phyloP scores from a whole-genome alignment of 2,888 invertebrate species.

The Morpho achilles region DNA sequence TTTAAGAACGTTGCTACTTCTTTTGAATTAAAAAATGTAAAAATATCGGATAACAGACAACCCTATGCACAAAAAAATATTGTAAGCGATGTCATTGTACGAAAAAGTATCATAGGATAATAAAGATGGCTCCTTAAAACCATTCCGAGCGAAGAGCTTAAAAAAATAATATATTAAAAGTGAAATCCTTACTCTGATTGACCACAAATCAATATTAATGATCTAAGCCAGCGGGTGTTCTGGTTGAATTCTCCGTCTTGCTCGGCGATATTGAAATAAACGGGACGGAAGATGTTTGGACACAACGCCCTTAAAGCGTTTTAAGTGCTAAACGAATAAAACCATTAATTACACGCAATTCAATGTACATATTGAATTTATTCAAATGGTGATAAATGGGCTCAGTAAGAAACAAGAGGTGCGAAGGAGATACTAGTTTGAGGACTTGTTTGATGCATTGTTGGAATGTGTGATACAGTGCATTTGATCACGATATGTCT shows the following conservation, averaged over 20 bases:
- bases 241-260: slow-evolving; percentile 44
- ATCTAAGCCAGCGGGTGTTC: slow-evolving; percentile 73
- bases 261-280: slow-evolving; percentile 37
- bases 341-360: slow-evolving; percentile 78
- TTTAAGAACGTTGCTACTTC: too few species aligned
- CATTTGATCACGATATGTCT: slow-evolving; percentile 35
- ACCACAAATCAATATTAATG: slow-evolving; percentile 81
- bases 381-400: slow-evolving; percentile 78
- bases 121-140: slow-evolving; percentile 49
- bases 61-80: slow-evolving; percentile 22
- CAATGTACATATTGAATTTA: slow-evolving; percentile 80
- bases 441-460: slow-evolving; percentile 35
- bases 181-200: slow-evolving; percentile 78
- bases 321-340: slow-evolving; percentile 79
- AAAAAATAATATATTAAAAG: slow-evolving; percentile 73
- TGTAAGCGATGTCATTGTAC: slow-evolving; percentile 30
- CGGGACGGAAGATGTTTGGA: slow-evolving; percentile 63
- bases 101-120: slow-evolving; percentile 35
- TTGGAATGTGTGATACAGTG: slow-evolving; percentile 57
- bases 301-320: slow-evolving; percentile 76
- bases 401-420: slow-evolving; percentile 62
- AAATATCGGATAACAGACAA: background rate
- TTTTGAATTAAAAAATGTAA: background rate
- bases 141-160: slow-evolving; percentile 39
- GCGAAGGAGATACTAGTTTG: slow-evolving; percentile 47